Evolutionary conservation across 2,888 invertebrate species (phyloP).

Genomic region (Megamerina dolium): DNA sequence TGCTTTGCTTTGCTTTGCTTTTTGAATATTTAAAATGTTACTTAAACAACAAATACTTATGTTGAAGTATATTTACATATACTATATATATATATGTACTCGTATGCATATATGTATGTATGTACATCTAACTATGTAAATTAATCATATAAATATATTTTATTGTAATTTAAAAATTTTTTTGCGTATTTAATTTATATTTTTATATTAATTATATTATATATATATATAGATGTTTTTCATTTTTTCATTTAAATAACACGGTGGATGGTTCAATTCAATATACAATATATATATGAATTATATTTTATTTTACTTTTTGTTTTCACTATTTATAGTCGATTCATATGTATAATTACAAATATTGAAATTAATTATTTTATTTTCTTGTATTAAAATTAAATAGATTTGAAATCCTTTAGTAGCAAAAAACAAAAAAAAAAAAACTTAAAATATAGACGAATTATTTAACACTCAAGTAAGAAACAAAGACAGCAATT

Average conservation of each 20-base stretch:
- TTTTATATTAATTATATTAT: constrained; percentile 5
- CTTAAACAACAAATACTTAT: constrained; percentile 17
- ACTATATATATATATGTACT: constrained; percentile 8
- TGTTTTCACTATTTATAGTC: constrained; percentile 20
- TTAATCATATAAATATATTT: neutral
- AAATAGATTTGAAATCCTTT: no score
- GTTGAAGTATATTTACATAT: constrained; percentile 4
- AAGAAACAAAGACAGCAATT: no score
- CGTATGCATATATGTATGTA: neutral
- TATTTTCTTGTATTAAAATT: no score
- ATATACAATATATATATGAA: constrained; percentile 35
- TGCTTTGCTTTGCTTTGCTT: no score
- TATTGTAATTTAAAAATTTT: neutral
- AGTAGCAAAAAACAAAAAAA: no score
- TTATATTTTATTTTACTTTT: constrained; percentile 23
- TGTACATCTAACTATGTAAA: neutral
- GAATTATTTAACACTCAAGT: no score
- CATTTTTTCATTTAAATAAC: constrained; percentile 32
- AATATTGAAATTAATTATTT: no score
- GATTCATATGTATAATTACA: no score
- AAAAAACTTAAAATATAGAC: no score
- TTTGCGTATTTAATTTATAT: neutral
- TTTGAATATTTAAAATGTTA: constrained; percentile 10
- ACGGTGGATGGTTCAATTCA: constrained; percentile 45
- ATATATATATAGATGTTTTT: constrained; percentile 12